Base-by-base conservation (phyloP, 2,888 invertebrate genomes). In the Lacanobia wlatinum region DNA sequence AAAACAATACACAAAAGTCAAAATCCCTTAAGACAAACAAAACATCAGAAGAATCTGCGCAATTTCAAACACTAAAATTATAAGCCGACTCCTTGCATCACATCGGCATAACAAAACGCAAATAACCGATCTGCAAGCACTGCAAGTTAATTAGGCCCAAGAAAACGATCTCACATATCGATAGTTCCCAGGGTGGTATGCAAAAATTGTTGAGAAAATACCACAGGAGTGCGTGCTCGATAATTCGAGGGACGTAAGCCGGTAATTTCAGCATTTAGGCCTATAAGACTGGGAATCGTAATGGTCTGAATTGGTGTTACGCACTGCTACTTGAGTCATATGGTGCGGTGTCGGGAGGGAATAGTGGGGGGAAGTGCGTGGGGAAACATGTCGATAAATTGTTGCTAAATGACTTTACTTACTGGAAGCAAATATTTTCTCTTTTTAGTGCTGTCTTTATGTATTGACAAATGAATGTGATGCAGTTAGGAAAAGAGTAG, bases 191-290 rank as follows among this genome's bases (percentile, higher is more conserved):
- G 88, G 93, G 88, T 84, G 95, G 95, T 93, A 95, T 95, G 95
- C 95, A 95, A 93, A 95, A 96, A 96, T 95, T 95, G 95, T 95
- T 95, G 95, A 93, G 95, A 95, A 94, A 92, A 94, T 93, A 92
- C 92, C 91, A 84, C 83, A 65, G 86, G 87, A 88, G 87, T 94
- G 95, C 92, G 94, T 94, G 95, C 91, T 87, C 85, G 94, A 91
- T 94, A 94, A 95, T 94, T 90, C 76, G 73, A 71, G 72, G 84
- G 84, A 75, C 89, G 87, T 87, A 86, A 78, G 87, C 83, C 84
- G 82, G 92, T 93, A 94, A 94, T 94, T 93, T 93, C 92, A 92
- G 91, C 94, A 91, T 95, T 90, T 95, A 94, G 91, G 87, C 84
- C 87, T 84, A 89, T 91, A 90, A 88, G 87, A 91, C 88, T 89